phyloP scores from a whole-genome alignment of 1,140 invertebrate species.

The Pygmarrhopalites habei region DNA sequence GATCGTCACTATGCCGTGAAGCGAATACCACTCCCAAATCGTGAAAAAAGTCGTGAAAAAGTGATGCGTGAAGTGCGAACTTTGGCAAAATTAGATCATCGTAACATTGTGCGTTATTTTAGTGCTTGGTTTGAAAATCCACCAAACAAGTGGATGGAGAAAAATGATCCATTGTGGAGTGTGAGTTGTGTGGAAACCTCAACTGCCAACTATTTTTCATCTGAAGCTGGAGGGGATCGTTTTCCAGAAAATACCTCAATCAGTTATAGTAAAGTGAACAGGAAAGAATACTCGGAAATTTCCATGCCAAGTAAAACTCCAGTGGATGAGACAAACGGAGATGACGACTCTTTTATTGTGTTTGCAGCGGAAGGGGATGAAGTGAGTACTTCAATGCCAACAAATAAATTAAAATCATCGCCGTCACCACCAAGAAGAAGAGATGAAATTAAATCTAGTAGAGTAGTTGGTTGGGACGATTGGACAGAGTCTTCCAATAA shows the following conservation, averaged over 20 bases:
- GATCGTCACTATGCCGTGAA: conserved; percentile 93
- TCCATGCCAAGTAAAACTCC: conserved; percentile 23
- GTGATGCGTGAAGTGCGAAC: conserved; percentile 91
- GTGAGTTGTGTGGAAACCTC: conserved; percentile 37
- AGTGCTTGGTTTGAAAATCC: conserved; percentile 89
- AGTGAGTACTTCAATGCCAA: not conserved
- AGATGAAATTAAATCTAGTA: not conserved
- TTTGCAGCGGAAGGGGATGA: conserved; percentile 45
- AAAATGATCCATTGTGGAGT: conserved; percentile 61
- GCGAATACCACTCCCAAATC: conserved; percentile 62
- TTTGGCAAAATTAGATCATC: conserved; percentile 87
- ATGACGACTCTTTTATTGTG: conserved; percentile 55
- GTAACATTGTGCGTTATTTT: conserved; percentile 90
- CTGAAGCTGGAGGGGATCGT: not conserved
- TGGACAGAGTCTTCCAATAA: not conserved
- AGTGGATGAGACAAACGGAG: conserved; percentile 39
- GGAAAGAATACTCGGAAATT: conserved; percentile 21
- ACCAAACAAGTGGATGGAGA: conserved; percentile 76
- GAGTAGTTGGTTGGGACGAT: no score
- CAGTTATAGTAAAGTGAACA: not conserved
- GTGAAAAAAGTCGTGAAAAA: conserved; percentile 67
- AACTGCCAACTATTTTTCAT: not conserved
- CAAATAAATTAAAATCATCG: no score
- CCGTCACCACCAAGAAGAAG: not conserved
- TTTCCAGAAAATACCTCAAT: not conserved